Evolutionary conservation across 2,797 vertebrate genomes (phyloP).

Genomic region (Tangara arthus): DNA sequence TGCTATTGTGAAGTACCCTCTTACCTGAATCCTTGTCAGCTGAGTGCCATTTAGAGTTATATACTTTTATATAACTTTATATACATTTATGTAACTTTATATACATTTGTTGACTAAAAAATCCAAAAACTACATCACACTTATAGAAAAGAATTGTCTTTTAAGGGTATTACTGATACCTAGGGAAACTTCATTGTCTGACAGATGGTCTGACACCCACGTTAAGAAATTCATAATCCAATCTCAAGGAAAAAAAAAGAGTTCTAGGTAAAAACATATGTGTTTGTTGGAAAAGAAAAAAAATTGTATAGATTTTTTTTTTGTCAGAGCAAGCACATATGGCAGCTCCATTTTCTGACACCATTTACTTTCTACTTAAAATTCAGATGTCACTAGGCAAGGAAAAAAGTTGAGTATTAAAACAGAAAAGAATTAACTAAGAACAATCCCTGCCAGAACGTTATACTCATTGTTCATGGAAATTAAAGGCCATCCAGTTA

Average conservation of each 20-base stretch:
- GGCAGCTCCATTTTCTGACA: conserved; percentile 12
- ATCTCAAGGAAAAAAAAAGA: not conserved
- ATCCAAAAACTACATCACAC: not conserved
- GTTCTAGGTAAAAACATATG: conserved; percentile 29
- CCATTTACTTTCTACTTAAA: conserved; percentile 16
- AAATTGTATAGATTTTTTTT: not conserved
- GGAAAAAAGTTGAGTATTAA: not conserved
- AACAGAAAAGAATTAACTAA: not conserved
- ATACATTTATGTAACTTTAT: not conserved
- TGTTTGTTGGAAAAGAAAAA: conserved; percentile 19
- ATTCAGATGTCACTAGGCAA: conserved; percentile 4
- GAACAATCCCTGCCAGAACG: not conserved
- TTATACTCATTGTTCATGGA: not conserved
- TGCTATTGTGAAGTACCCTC: not conserved
- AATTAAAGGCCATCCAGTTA: not conserved
- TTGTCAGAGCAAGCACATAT: conserved; percentile 40
- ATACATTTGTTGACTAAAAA: not conserved
- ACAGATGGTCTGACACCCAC: conserved; percentile 51
- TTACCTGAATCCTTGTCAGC: not conserved
- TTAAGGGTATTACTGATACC: not conserved
- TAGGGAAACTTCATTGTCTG: conserved; percentile 5
- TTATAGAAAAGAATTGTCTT: not conserved
- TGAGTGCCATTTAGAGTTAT: not conserved
- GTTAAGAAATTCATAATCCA: not conserved
- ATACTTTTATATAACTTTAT: not conserved